These are phyloP conservation scores for Microplitis deprimator DNA, from an alignment of 2,888 invertebrate species.

Conservation along the genomic window DNA sequence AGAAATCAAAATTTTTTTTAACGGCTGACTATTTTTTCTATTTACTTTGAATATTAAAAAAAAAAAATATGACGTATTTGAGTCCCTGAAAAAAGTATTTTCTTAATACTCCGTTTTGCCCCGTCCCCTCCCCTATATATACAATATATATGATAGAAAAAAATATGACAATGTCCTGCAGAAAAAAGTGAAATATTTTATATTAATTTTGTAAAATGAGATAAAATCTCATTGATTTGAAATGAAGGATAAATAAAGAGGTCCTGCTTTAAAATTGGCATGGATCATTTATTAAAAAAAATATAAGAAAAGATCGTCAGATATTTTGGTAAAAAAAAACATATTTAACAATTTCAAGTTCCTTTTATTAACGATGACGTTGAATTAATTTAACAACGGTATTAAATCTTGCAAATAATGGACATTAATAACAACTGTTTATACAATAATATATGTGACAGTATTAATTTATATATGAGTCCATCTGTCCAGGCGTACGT, in stretches of 20 bases:
- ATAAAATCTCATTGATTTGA: constrained; percentile 2
- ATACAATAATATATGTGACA: not conserved
- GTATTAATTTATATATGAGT: not conserved
- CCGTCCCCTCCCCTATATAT: not conserved
- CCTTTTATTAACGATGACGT: not conserved
- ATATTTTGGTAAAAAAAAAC: constrained; percentile 14
- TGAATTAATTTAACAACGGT: not conserved
- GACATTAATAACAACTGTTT: not conserved
- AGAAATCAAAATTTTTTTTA: too few relatives aligned
- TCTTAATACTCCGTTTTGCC: too few relatives aligned
- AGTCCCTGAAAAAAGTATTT: too few relatives aligned
- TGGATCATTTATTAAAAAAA: constrained; percentile 39
- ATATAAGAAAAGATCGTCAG: constrained; percentile 34
- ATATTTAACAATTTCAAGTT: not conserved
- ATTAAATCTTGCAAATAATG: not conserved
- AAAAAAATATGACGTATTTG: too few relatives aligned
- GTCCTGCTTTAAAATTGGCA: constrained; percentile 43
- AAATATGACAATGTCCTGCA: constrained; percentile 2
- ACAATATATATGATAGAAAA: constrained; percentile 22
- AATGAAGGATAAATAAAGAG: constrained; percentile 46
- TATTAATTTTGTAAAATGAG: constrained; percentile 24
- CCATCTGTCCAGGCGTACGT: not conserved
- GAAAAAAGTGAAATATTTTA: constrained; percentile 4
- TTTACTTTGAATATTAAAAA: too few relatives aligned
- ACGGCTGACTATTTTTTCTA: too few relatives aligned